Evolutionary conservation across 64 coral and sea anemone genomes (phyloP), one percentile per base, ranked within the genome.

Genomic region (Cladopsammia gracilis): DNA sequence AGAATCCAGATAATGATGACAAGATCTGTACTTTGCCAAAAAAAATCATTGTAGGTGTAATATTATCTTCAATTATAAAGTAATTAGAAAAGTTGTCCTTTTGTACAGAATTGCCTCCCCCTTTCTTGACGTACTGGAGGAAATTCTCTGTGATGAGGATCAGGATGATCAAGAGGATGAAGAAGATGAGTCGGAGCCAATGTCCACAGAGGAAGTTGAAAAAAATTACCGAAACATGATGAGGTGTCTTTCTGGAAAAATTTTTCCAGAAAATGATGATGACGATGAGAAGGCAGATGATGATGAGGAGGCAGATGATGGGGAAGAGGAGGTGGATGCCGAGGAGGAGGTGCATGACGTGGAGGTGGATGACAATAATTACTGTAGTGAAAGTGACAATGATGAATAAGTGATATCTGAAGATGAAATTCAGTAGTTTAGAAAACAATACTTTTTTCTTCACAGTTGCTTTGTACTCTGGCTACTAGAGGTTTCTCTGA

Each of bases 81-180:
- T 53, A 53, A 53, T 10, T 5, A 53, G 51, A 10, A 53, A 76
- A 76, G 16, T 26, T 14, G 15, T 13, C 5, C 54, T 82, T 82
- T 42, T 60, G 3, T 61, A 82, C 57, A 82, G 78, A 42, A 11
- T 60, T 58, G 78, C 78, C 53, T 61, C 26, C 13, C 75, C 75
- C 18, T 56, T 77, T 14, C 75, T 77, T 19, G 75, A 77, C 20
- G 46, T 77, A 7, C 18, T 77, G 51, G 75, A 77, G 45, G 75
- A 77, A 47, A 77, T 56, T 18, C 51, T 48, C 14, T 19, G 4
- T 26, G 10, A 61, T 14, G 78, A 62, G 22, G 59, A 64, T 25
- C 9, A 52, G 4, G 78, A 82, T 10, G 78, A 82, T 53, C 51
- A 53, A 4, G 51, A 53, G 51, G 51, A 53, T 53, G 51, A 53